Conservation (phyloP, 2,888 invertebrate genomes). For the Cheilosia vulpina region DNA sequence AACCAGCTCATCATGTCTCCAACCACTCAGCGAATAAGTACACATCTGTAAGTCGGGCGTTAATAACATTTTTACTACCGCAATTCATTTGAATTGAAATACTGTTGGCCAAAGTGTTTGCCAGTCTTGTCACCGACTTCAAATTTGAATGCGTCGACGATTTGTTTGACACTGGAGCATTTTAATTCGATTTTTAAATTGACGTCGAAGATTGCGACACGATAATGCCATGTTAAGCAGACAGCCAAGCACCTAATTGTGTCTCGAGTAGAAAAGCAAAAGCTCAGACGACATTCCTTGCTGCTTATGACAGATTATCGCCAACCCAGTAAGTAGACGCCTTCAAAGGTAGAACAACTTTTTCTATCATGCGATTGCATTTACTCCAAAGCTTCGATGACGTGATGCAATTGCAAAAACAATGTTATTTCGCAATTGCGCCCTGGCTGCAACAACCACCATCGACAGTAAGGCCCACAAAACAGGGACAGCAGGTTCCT, state of each 20-base stretch:
- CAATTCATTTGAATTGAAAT: no score
- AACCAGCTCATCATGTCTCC: not conserved
- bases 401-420: conserved; percentile 50
- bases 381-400: conserved; percentile 58
- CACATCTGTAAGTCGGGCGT: no score
- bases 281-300: conserved; percentile 2
- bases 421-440: conserved; percentile 61
- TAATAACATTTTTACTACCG: no score
- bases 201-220: not conserved
- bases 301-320: not conserved
- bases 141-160: not conserved
- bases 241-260: not conserved
- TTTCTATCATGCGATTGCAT: not conserved
- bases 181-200: not conserved
- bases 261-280: not conserved
- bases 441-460: conserved; percentile 43
- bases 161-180: not conserved
- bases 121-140: not conserved
- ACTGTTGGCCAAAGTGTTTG: not conserved
- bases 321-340: not conserved
- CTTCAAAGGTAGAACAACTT: conserved; percentile 19
- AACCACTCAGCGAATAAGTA: not conserved
- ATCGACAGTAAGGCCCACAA: conserved; percentile 44
- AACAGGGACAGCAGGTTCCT: conserved; percentile 2
- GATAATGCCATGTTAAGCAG: not conserved